Conservation (phyloP, 2,113 vertebrate genomes). For the pig (Sus scrofa) region DNA sequence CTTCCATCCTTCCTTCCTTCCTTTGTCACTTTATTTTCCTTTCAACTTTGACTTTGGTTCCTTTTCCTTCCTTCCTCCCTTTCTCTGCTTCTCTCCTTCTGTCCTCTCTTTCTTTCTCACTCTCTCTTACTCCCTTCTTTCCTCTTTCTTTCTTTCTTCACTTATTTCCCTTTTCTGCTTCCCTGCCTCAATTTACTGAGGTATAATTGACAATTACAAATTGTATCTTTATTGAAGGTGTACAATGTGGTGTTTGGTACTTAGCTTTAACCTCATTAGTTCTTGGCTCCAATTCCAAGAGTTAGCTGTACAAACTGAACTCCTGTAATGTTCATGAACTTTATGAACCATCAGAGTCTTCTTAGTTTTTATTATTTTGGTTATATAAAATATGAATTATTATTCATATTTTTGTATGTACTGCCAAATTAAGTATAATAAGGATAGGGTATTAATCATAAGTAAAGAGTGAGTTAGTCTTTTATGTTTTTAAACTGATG, state of each 20-base stretch:
- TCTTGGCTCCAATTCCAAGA: background rate
- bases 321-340: conserved; percentile 19
- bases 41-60: background rate
- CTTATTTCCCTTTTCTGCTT: background rate
- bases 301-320: background rate
- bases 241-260: background rate
- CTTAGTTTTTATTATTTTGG: too few relatives aligned
- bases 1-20: too few relatives aligned
- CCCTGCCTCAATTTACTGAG: background rate
- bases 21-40: too few relatives aligned
- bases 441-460: background rate
- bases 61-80: background rate
- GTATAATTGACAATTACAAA: background rate
- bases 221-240: background rate
- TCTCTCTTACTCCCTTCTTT: background rate
- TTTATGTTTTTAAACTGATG: background rate
- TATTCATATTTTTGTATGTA: background rate
- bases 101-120: background rate
- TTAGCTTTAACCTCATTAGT: background rate
- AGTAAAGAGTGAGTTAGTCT: background rate
- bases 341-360: background rate
- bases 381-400: too few relatives aligned
- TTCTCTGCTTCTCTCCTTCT: background rate
- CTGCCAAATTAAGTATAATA: background rate
- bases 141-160: background rate